Evolutionary conservation across 2,888 invertebrate species (phyloP).

Genomic region (Arrhopalites spinosus): DNA sequence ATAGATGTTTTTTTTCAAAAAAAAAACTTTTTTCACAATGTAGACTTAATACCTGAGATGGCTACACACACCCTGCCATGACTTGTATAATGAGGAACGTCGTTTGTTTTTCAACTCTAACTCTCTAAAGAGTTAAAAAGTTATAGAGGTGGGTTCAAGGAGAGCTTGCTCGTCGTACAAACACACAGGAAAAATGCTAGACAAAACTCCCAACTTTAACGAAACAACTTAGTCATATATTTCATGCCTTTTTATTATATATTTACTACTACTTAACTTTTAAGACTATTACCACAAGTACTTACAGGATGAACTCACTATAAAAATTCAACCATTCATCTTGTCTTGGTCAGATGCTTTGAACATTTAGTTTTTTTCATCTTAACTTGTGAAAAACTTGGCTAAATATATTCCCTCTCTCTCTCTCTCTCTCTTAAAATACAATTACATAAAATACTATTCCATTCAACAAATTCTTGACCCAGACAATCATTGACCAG

Average conservation of each 20-base stretch:
- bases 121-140: neutral
- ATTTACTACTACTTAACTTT: neutral
- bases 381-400: too few species aligned
- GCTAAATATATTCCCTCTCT: too few species aligned
- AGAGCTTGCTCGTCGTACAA: conserved; percentile 24
- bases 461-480: too few species aligned
- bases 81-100: conserved; percentile 1
- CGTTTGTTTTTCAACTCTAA: conserved; percentile 7
- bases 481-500: neutral
- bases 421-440: too few species aligned
- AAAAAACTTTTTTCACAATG: neutral
- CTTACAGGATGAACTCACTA: too few species aligned
- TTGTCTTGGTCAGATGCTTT: too few species aligned
- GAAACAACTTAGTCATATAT: neutral
- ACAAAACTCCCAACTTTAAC: too few species aligned
- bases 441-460: too few species aligned
- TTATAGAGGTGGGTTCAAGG: conserved; percentile 25
- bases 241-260: neutral
- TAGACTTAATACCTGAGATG: neutral
- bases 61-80: neutral
- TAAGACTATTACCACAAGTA: too few species aligned
- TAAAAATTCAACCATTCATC: too few species aligned
- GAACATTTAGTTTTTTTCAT: too few species aligned
- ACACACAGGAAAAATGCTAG: too few species aligned
- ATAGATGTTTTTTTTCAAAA: neutral